Base-by-base conservation (phyloP, 92 coral and sea anemone species). In the Porites rus region DNA sequence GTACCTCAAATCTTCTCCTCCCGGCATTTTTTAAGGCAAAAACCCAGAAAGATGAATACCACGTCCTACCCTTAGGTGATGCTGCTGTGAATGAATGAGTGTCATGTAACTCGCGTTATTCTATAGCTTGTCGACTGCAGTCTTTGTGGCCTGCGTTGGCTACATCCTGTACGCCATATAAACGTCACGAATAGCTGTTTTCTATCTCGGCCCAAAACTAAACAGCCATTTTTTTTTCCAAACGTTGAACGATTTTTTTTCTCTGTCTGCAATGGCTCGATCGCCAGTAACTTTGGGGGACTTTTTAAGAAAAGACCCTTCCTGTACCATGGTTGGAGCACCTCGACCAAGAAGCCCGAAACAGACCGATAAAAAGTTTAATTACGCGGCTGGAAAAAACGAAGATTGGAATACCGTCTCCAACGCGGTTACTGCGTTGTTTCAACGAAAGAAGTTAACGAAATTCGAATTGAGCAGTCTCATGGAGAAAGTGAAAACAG, bases 341-440 rank as follows among this genome's bases (percentile, higher is more conserved):
- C 95, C 89, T 72, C 91, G 98, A 72, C 93, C 96, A 72, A 82
- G 93, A 80, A 92, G 98, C 80, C 95, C 97, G 17, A 94, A 84
- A 83, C 79, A 73, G 22, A 82, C 78, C 16, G 98, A 95, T 51
- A 92, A 92, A 61, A 93, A 89, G 85, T 93, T 94, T 69, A 88
- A 78, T 50, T 92, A 89, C 66, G 79, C 86, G 21, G 88, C 89
- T 19, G 88, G 91, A 17, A 87, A 76, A 25, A 93, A 88, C 43
- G 97, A 91, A 64, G 98, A 97, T 24, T 95, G 99, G 99, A 91
- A 92, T 65, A 88, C 83, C 2, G 95, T 97, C 8, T 89, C 93
- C 16, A 92, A 89, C 76, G 98, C 96, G 4, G 93, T 95, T 6
- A 97, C 98, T 4, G 93, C 97, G 20, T 85, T 97, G 22, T 97